Conservation (phyloP, 1,140 invertebrate species). For the Temnothorax nylanderi region DNA sequence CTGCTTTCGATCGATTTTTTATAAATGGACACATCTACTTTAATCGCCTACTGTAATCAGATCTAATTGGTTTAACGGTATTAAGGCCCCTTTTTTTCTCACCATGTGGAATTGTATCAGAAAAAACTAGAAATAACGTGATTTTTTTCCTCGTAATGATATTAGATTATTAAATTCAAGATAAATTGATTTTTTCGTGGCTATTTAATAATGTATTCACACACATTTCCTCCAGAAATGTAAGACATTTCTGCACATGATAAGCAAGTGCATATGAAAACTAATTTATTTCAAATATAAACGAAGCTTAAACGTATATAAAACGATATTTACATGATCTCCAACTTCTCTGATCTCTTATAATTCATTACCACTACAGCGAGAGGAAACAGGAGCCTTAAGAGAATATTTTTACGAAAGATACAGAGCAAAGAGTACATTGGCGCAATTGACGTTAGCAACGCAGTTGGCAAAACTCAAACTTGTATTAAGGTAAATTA, state of each 20-base stretch:
- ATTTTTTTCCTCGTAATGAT: neutral
- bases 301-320: too few relatives aligned
- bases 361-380: neutral
- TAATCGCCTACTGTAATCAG: neutral
- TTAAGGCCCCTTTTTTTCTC: neutral
- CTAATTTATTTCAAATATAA: neutral
- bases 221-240: neutral
- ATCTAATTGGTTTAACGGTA: neutral
- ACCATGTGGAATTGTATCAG: neutral
- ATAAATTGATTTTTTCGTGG: neutral
- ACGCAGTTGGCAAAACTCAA: neutral
- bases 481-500: neutral
- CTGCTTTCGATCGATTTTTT: neutral
- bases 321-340: too few relatives aligned
- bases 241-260: neutral
- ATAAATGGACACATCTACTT: neutral
- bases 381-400: neutral
- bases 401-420: conserved; percentile 29
- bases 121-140: neutral
- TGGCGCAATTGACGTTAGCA: neutral
- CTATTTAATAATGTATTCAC: neutral
- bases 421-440: neutral
- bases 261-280: neutral
- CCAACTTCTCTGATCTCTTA: too few relatives aligned
- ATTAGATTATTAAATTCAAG: neutral